Conservation (phyloP, 2,797 vertebrate genomes). For the Pygocentrus nattereri region DNA sequence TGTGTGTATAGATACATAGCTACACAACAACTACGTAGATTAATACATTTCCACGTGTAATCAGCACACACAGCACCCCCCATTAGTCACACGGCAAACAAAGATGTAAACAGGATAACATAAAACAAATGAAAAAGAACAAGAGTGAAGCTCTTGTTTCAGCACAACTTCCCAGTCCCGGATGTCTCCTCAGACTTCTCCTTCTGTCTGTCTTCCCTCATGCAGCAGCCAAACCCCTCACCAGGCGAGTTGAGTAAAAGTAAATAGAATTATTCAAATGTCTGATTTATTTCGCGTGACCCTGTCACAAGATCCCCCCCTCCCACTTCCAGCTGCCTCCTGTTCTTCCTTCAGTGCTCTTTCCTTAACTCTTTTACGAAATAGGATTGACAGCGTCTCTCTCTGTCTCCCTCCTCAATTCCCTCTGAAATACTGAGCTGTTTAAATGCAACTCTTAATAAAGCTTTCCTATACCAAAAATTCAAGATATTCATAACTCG, state of each 20-base stretch:
- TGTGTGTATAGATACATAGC: too few relatives aligned
- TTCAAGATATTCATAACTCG: conserved; percentile 51
- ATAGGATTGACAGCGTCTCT: conserved; percentile 21
- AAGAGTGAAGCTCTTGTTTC: too few relatives aligned
- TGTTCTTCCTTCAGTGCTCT: neutral
- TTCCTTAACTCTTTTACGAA: conserved; percentile 9
- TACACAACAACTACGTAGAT: too few relatives aligned
- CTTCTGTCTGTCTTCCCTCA: neutral
- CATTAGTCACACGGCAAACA: neutral
- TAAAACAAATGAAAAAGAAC: neutral
- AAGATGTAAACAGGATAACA: too few relatives aligned
- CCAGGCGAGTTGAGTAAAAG: conserved; percentile 34
- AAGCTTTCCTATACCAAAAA: conserved; percentile 28
- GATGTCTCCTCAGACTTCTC: neutral
- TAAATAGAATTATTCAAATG: conserved; percentile 64
- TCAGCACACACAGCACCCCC: too few relatives aligned
- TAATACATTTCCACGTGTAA: too few relatives aligned
- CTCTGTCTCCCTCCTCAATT: conserved; percentile 3
- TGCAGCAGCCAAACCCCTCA: conserved; percentile 25
- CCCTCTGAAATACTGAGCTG: neutral
- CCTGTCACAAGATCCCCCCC: conserved; percentile 60
- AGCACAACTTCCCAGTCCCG: neutral
- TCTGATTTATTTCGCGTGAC: conserved; percentile 68
- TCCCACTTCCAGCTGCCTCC: conserved; percentile 49
- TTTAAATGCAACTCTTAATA: conserved; percentile 18